Percentiles rank a stretch among this genome's conserved stretches.
Evolutionary conservation across 2,888 invertebrate species (phyloP).

Genomic region (Clitarchus hookeri): DNA sequence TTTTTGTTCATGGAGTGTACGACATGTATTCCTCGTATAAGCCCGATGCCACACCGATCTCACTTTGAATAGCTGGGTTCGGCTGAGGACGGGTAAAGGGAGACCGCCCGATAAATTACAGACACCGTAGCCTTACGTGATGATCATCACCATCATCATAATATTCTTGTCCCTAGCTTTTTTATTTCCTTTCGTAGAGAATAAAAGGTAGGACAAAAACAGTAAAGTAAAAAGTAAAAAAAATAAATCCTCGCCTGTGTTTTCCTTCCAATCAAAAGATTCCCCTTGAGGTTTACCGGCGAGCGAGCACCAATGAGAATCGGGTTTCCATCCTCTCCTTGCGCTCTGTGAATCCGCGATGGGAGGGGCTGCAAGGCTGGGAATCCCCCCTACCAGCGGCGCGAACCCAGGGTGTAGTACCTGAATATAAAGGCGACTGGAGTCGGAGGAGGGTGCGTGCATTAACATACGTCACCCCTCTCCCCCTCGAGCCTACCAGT

Average conservation of each 20-base stretch:
- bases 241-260: neutral
- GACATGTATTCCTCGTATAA: neutral
- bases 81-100: neutral
- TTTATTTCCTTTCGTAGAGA: neutral
- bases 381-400: neutral
- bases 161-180: neutral
- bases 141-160: neutral
- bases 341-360: neutral
- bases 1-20: too few species aligned
- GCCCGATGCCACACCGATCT: neutral
- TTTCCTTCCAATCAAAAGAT: neutral
- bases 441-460: neutral
- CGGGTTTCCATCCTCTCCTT: neutral
- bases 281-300: neutral
- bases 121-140: neutral
- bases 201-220: neutral
- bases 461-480: neutral
- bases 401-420: neutral
- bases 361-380: neutral
- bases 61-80: neutral
- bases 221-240: neutral
- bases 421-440: neutral
- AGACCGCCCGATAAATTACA: neutral
- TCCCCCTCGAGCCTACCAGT: neutral
- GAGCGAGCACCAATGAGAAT: neutral